Evolutionary conservation across 2,797 vertebrate species (phyloP), one percentile per base, ranked within the genome.

Genomic region (Calcarius lapponicus): DNA sequence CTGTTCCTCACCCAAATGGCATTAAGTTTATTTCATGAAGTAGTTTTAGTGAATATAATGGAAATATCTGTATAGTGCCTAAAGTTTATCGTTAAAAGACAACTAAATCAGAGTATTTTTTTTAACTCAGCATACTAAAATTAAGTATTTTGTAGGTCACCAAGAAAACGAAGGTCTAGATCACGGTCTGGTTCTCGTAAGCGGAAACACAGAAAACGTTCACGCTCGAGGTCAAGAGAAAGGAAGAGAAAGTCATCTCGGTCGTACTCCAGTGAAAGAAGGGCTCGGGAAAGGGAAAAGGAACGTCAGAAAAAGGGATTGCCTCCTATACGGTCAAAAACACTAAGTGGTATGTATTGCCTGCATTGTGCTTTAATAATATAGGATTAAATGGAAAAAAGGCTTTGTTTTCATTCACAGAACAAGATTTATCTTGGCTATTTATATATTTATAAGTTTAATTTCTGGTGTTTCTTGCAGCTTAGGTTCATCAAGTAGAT

Each of bases 231-330:
- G 64, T 99, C 99, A 48, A 98, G 99, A 95, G 99, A 99, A 82
- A 98, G 99, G 76, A 99, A 99, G 96, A 99, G 99, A 93, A 99
- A 99, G 82, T 98, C 98, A 0, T 99, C 99, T 4, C 98, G 99
- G 17, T 99, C 99, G 0, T 99, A 99, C 83, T 99, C 99, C 9
- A 99, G 99, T 94, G 99, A 99, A 94, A 98, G 99, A 65, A 98
- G 98, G 40, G 99, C 99, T 14, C 97, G 99, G 80, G 99, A 99
- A 85, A 98, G 99, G 69, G 99, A 99, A 93, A 99, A 99, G 94
- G 99, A 99, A 79, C 97, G 99, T 4, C 99, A 99, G 97, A 99
- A 99, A 97, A 99, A 99, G 93, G 99, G 99, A 19, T 97, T 99
- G 53, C 99, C 99, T 89, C 99, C 99, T 15, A 98, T 99, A 88